phyloP scores from a whole-genome alignment of 1,140 invertebrate species.

The Neomicropteryx cornuta region DNA sequence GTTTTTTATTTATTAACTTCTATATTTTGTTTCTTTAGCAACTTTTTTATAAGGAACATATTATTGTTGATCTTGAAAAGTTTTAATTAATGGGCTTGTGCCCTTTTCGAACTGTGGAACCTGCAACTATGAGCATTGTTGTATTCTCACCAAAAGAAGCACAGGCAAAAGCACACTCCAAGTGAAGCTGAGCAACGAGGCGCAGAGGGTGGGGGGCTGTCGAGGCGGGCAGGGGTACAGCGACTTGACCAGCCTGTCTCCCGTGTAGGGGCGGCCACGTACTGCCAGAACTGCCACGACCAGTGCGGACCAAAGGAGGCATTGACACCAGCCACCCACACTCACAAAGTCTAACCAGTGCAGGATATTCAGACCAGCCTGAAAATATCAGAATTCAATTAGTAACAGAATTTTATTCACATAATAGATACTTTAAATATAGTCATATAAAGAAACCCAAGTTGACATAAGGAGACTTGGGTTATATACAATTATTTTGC shows the following conservation, averaged over 20 bases:
- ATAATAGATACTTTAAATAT: no score
- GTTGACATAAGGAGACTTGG: slow-evolving; percentile 2
- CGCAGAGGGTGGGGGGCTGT: slow-evolving; percentile 47
- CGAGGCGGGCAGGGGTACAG: slow-evolving; percentile 31
- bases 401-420: no score
- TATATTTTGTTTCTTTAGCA: no score
- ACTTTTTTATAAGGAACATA: no score
- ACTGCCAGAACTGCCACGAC: slow-evolving; percentile 72
- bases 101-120: no score
- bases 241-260: slow-evolving; percentile 67
- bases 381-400: no score
- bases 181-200: slow-evolving; percentile 66
- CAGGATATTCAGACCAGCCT: slow-evolving; percentile 74
- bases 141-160: slow-evolving; percentile 54
- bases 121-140: no score
- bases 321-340: slow-evolving; percentile 77
- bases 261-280: slow-evolving; percentile 71
- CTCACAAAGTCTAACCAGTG: slow-evolving; percentile 77
- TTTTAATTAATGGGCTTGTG: no score
- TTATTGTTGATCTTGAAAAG: no score
- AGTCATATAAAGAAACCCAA: no score
- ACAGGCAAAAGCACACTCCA: slow-evolving; percentile 82
- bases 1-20: no score
- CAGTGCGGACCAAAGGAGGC: slow-evolving; percentile 65
- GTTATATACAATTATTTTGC: no score